A percentile compares a stretch with the other conserved stretches of the same genome.
phyloP scores from a whole-genome alignment of 2,888 invertebrate species.

The Pristionchus arcanus region DNA sequence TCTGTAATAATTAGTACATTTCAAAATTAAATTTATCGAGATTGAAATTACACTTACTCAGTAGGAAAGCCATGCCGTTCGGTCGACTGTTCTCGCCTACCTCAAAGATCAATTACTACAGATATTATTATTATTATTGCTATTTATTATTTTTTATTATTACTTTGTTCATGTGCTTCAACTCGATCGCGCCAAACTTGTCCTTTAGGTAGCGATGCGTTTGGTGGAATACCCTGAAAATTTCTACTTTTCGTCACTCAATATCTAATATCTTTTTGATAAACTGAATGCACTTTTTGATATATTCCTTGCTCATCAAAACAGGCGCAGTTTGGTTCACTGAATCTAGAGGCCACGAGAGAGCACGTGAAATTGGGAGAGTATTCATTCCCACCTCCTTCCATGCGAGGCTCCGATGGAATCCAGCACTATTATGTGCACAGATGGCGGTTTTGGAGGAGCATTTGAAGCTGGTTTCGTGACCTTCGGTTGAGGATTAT shows the following conservation, averaged over 20 bases:
- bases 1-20: background rate
- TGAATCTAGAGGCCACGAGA: background rate
- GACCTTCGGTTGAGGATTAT: background rate
- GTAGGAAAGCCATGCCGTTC: conserved; percentile 41
- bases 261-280: no score
- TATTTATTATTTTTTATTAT: background rate
- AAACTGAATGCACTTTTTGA: no score
- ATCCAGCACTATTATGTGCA: conserved; percentile 42
- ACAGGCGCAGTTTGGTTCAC: background rate
- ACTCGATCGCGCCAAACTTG: conserved; percentile 12
- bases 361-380: background rate
- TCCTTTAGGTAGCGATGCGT: conserved; percentile 41
- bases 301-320: background rate
- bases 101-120: background rate
- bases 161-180: conserved; percentile 51
- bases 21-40: background rate
- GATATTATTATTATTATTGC: background rate
- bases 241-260: background rate
- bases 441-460: background rate
- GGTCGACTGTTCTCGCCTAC: conserved; percentile 56
- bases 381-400: conserved; percentile 8
- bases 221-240: conserved; percentile 37
- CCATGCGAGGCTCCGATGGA: conserved; percentile 52
- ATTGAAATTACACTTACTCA: background rate
- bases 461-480: background rate